These are phyloP conservation scores for Hucho hucho DNA, from an alignment of 2,113 vertebrate species.

Conservation along the genomic window DNA sequence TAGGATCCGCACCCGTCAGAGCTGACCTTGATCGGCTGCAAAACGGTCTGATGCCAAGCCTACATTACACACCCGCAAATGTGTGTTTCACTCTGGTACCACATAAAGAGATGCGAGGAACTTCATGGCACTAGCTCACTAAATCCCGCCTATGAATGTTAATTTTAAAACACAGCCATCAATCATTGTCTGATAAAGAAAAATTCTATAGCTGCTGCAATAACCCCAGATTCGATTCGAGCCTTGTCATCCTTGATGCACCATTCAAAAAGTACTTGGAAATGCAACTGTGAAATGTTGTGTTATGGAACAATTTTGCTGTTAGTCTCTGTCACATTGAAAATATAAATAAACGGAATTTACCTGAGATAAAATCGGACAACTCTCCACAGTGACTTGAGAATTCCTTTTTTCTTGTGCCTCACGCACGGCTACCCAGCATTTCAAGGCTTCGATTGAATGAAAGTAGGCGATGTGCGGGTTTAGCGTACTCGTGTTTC, in stretches of 20 bases:
- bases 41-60: background rate
- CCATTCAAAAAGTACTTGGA: background rate
- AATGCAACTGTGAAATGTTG: background rate
- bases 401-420: conserved; percentile 48
- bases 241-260: background rate
- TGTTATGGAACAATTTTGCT: background rate
- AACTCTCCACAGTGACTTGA: conserved; percentile 40
- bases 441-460: conserved; percentile 62
- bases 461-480: conserved; percentile 38
- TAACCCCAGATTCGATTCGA: background rate
- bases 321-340: background rate
- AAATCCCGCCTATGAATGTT: too few relatives aligned
- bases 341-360: conserved; percentile 23
- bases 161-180: background rate
- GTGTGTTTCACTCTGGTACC: too few relatives aligned
- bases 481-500: background rate
- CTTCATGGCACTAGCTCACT: too few relatives aligned
- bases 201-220: background rate
- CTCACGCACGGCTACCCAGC: conserved; percentile 65
- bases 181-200: conserved; percentile 16
- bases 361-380: conserved; percentile 31
- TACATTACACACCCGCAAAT: too few relatives aligned
- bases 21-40: background rate
- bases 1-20: background rate
- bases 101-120: too few relatives aligned